Conservation (phyloP, 2,113 vertebrate species). For the Myrmecophaga tridactyla region DNA sequence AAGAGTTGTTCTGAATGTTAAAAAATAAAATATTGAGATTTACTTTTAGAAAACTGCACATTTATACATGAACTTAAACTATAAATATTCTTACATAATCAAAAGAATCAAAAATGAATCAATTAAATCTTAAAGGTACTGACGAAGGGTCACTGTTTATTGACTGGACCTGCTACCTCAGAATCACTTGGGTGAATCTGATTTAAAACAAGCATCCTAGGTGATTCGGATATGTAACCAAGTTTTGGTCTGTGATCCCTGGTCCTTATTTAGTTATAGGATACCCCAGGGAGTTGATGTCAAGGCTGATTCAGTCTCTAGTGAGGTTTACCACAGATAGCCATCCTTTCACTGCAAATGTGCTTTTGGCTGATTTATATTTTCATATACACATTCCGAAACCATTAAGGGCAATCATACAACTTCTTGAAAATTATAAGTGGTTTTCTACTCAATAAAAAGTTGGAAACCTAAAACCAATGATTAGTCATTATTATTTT, state of each 20-base stretch:
- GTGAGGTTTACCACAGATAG: background rate
- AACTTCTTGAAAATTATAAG: background rate
- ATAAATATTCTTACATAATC: background rate
- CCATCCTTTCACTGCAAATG: background rate
- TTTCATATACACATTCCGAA: background rate
- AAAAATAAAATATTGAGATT: background rate
- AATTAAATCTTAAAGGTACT: background rate
- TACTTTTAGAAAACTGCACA: background rate
- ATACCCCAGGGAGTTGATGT: background rate
- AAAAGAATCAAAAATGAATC: slow-evolving; percentile 14
- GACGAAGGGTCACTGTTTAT: background rate
- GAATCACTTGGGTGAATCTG: background rate
- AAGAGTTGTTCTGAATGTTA: background rate
- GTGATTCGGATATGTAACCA: background rate
- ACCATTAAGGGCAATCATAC: background rate
- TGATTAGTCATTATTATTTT: background rate
- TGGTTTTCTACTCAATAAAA: background rate
- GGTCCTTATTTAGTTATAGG: background rate
- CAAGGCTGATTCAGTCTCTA: background rate
- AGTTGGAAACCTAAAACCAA: background rate
- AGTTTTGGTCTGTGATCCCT: background rate
- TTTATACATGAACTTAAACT: background rate
- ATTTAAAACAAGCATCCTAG: background rate
- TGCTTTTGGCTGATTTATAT: background rate
- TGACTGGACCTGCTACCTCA: background rate